Conservation (phyloP, 2,113 vertebrate species). For the Trogon melanurus region DNA sequence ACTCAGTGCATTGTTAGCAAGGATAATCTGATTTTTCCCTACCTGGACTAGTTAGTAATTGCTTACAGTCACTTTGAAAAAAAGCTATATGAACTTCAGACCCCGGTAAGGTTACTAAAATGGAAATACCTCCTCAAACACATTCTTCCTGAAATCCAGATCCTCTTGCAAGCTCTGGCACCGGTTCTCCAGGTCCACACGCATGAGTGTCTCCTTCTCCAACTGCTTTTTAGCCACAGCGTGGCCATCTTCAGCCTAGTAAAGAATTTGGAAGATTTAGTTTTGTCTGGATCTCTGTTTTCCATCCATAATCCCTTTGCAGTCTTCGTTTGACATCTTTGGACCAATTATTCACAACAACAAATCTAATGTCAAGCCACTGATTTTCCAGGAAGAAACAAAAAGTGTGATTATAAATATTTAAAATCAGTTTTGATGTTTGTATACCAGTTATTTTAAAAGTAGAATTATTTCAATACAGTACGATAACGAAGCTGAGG, state of each 20-base stretch:
- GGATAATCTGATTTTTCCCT: neutral
- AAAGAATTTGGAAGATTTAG: neutral
- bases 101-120: neutral
- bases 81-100: neutral
- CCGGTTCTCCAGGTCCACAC: constrained; percentile 95
- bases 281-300: neutral
- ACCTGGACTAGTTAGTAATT: neutral
- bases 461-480: neutral
- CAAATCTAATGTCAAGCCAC: neutral
- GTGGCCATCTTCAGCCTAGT: constrained; percentile 90
- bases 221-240: constrained; percentile 92
- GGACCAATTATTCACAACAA: neutral
- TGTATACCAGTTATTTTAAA: neutral
- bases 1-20: neutral
- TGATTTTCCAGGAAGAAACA: neutral
- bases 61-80: neutral
- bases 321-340: neutral
- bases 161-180: constrained; percentile 94
- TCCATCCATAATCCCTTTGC: neutral
- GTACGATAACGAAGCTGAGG: neutral
- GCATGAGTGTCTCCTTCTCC: constrained; percentile 92
- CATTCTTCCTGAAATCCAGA: constrained; percentile 92
- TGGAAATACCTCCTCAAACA: constrained; percentile 91
- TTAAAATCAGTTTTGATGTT: neutral
- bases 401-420: neutral